Base-by-base conservation (phyloP, 1,140 invertebrate genomes). In the Riptortus pedestris region DNA sequence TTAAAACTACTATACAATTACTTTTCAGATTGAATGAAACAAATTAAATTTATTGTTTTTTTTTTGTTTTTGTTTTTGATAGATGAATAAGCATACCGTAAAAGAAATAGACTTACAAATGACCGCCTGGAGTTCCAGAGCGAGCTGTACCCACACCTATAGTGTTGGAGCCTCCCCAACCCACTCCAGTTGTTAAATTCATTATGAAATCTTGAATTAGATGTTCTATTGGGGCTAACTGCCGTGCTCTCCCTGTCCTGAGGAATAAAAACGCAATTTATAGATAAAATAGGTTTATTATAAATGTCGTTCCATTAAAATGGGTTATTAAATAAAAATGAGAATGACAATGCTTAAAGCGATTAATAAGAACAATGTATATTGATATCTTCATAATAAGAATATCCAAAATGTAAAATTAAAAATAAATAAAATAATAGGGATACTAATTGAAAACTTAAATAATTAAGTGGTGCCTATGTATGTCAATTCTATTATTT, bases 151-250 rank as follows among this genome's bases (percentile, higher is more conserved):
- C 65, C 27, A 66, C 60, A 1, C 65, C 62, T 18, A 66, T 66
- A 1, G 65, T 57, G n/a, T 57, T 57, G 1, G 65, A 48, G 14
- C 60, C 64, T 1, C 69, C 67, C 52, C 73, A 70, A 22, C 71
- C 71, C 22, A 70, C 69, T 55, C 74, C 74, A n/a, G n/a, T n/a
- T 20, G 77, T 73, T 52, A 83, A 71, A 75, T 82, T 82, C 18
- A 81, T 71, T 60, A 83, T 75, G 63, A 83, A 78, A 66, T 82
- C 80, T 64, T 81, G 79, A 63, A 83, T 75, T 66, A 82, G 70
- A 71, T 77, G 77, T 66, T 82, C 80, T 67, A 81, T 73, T 29
- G 76, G 72, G n/a, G 59, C 69, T 60, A 70, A 67, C 47, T 68
- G 69, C 71, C 73, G 62, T 66, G 65, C 66, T 33, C 63, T 55